phyloP scores from a whole-genome alignment of 2,797 vertebrate genomes.

The Numenius phaeopus region DNA sequence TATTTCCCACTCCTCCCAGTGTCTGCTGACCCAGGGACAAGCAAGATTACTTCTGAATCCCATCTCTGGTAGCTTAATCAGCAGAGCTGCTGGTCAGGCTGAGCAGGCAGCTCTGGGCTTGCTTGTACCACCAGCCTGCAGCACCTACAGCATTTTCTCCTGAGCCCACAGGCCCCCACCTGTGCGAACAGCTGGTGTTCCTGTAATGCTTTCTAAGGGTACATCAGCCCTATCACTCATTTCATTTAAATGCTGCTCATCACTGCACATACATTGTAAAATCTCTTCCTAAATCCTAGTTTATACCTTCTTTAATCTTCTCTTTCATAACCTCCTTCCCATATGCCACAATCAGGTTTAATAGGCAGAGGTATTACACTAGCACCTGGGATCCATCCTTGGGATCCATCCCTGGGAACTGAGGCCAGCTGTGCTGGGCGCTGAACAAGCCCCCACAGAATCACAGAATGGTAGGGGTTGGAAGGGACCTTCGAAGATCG shows the following conservation, averaged over 20 bases:
- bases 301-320: background rate
- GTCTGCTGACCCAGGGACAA: background rate
- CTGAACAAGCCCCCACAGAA: background rate
- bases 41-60: background rate
- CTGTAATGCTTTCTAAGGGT: background rate
- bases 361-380: background rate
- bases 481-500: background rate
- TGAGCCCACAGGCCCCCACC: background rate
- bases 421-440: background rate
- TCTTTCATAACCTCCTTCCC: background rate
- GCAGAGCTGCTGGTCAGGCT: background rate
- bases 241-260: background rate
- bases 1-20: background rate
- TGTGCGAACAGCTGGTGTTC: fast-evolving
- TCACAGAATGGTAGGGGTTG: background rate
- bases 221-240: background rate
- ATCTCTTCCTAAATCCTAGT: background rate
- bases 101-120: background rate
- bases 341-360: background rate
- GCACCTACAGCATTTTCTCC: background rate
- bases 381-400: background rate
- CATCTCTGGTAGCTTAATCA: background rate
- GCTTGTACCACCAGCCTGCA: background rate
- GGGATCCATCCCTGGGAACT: background rate
- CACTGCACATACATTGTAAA: background rate